Base-by-base conservation (phyloP, 1,140 invertebrate species). In the Muscidifurax raptorellus region DNA sequence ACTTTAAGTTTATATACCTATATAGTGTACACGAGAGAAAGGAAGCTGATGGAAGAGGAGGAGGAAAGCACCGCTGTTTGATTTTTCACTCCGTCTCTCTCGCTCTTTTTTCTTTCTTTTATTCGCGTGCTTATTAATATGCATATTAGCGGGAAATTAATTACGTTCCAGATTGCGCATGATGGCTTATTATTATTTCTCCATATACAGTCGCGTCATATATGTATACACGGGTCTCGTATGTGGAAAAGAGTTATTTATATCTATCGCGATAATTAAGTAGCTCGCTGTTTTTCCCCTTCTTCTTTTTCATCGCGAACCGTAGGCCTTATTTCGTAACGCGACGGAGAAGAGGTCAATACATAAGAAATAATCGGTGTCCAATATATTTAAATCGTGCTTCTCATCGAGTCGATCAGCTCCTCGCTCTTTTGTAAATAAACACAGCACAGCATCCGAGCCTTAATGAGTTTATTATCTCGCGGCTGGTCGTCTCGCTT, bases 131-230 rank as follows among this genome's bases (percentile, higher is more conserved):
- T 1, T 40, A 79, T 79, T 79, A 79, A 79, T 79, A 79, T 80
- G 79, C 79, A 80, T 71, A 80, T 80, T 80, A 80, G 32, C 79
- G 66, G 66, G 64, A 44, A 82, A 82, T 82, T 74, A 82, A 82
- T 82, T 71, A 71, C 79, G 36, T 6, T 27, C 32, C 79, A 69
- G 64, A 80, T 80, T 47, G 79, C 40, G 36, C 36, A n/a, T 6
- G 12, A 9, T 40, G 66, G 22, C 79, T 80, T 71, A 71, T 71
- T 67, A 80, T 80, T 80, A 71, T 80, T 80, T 74, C 32, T 69
- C 28, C 25, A 27, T 67, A 69, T 69, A 66, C n/a, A 30, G 27
- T 10, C 66, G 59, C 74, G 30, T 28, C 30, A 15, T 69, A 28
- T 76, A 40, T 74, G 75, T 52, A 30, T 36, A 47, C 74, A 15